A percentile compares a stretch with the other conserved stretches of the same genome.
These are phyloP conservation scores for Stomorhina lunata DNA, from an alignment of 2,888 invertebrate species.

Conservation along the genomic window DNA sequence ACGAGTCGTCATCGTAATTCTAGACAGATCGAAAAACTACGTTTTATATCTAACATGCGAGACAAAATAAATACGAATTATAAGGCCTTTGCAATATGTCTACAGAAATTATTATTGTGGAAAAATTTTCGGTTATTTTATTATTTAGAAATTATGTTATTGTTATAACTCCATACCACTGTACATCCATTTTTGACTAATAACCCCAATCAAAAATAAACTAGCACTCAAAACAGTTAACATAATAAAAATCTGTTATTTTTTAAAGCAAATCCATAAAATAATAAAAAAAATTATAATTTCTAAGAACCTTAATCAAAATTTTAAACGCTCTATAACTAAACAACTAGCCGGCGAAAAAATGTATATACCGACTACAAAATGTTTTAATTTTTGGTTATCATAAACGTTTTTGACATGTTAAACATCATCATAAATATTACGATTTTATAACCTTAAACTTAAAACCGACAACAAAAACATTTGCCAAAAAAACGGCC, in stretches of 20 bases:
- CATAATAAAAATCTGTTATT: background rate
- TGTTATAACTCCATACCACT: background rate
- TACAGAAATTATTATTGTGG: too few species aligned
- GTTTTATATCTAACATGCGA: too few species aligned
- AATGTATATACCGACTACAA: background rate
- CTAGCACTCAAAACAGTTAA: constrained; percentile 9
- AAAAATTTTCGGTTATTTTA: too few species aligned
- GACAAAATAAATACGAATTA: too few species aligned
- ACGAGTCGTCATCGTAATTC: too few species aligned
- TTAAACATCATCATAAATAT: constrained; percentile 61
- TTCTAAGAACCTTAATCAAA: constrained; percentile 63
- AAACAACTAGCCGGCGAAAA: constrained; percentile 14
- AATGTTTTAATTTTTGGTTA: constrained; percentile 56
- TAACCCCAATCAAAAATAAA: constrained; percentile 9
- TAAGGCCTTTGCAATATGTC: too few species aligned
- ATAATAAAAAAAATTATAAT: background rate
- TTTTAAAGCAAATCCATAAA: background rate
- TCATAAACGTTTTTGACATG: constrained; percentile 66
- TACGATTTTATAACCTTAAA: constrained; percentile 29
- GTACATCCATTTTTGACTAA: constrained; percentile 1
- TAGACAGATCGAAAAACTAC: too few species aligned
- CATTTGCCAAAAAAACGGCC: background rate
- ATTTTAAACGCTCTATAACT: constrained; percentile 1
- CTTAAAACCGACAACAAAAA: background rate
- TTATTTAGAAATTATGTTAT: too few species aligned